A percentile compares a stretch with the other conserved stretches of the same genome.
Evolutionary conservation across 2,888 invertebrate species (phyloP).

Genomic region (Caenorhabditis wallacei): DNA sequence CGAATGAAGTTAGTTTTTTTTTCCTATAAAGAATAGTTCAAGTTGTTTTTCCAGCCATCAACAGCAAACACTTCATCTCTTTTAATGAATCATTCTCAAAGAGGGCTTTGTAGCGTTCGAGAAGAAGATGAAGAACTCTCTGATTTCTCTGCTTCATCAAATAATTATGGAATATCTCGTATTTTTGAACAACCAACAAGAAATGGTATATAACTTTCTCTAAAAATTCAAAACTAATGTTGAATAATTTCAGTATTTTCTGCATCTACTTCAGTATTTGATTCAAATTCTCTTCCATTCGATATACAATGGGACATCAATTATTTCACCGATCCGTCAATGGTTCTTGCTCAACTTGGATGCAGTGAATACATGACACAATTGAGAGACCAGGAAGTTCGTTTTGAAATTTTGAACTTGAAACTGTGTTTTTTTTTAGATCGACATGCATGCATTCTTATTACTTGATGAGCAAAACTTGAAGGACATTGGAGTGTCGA

Average conservation of each 20-base stretch:
- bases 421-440: slow-evolving; percentile 78
- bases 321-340: slow-evolving; percentile 77
- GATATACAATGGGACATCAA: slow-evolving; percentile 80
- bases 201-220: slow-evolving; percentile 31
- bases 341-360: slow-evolving; percentile 81
- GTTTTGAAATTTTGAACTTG: too few species aligned
- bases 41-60: slow-evolving; percentile 20
- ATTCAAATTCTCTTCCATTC: slow-evolving; percentile 67
- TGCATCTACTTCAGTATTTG: slow-evolving; percentile 74
- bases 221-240: neutral
- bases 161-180: slow-evolving; percentile 50
- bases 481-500: slow-evolving; percentile 81
- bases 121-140: slow-evolving; percentile 78
- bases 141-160: slow-evolving; percentile 63
- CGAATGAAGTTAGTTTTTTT: slow-evolving; percentile 23
- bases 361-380: slow-evolving; percentile 80
- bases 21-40: neutral
- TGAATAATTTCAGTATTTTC: slow-evolving; percentile 70
- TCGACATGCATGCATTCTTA: slow-evolving; percentile 82
- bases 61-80: slow-evolving; percentile 5
- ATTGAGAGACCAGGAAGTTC: slow-evolving; percentile 81
- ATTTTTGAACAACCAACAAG: slow-evolving; percentile 45
- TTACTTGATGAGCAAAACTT: slow-evolving; percentile 81
- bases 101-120: slow-evolving; percentile 70
- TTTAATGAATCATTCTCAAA: slow-evolving; percentile 42